These are phyloP conservation scores for Corythaixoides concolor DNA, from an alignment of 2,113 vertebrate genomes.

Conservation along the genomic window DNA sequence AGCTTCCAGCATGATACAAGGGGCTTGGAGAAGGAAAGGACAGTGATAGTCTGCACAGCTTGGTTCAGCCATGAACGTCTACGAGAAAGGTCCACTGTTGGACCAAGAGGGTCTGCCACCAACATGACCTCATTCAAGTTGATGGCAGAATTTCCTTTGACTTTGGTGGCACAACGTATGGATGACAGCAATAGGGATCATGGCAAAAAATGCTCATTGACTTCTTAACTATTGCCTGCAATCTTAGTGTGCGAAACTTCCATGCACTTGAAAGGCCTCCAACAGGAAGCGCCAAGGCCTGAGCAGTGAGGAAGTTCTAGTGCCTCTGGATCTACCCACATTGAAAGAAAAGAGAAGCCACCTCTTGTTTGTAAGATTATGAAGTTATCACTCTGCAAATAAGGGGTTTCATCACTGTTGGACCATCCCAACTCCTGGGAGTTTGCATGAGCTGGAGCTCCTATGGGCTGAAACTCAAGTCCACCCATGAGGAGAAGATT, in stretches of 20 bases:
- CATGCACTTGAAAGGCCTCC: background rate
- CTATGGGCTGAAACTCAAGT: background rate
- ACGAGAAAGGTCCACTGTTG: background rate
- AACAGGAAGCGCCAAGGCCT: background rate
- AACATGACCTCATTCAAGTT: background rate
- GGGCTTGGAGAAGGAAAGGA: background rate
- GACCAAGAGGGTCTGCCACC: background rate
- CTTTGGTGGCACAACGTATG: background rate
- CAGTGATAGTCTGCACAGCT: background rate
- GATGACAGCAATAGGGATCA: background rate
- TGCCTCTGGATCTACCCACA: background rate
- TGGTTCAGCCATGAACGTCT: background rate
- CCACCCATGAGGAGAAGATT: background rate
- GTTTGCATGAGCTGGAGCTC: background rate
- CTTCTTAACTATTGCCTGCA: background rate
- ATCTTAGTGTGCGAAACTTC: background rate
- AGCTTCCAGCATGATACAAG: background rate
- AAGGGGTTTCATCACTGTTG: background rate
- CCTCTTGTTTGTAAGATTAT: background rate
- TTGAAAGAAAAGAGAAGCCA: background rate
- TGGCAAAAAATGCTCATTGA: background rate
- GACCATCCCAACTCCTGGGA: background rate
- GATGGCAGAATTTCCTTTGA: background rate
- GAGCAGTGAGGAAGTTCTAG: background rate
- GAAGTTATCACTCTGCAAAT: background rate